phyloP scores from a whole-genome alignment of 1,140 invertebrate species.

The Achroia grisella region DNA sequence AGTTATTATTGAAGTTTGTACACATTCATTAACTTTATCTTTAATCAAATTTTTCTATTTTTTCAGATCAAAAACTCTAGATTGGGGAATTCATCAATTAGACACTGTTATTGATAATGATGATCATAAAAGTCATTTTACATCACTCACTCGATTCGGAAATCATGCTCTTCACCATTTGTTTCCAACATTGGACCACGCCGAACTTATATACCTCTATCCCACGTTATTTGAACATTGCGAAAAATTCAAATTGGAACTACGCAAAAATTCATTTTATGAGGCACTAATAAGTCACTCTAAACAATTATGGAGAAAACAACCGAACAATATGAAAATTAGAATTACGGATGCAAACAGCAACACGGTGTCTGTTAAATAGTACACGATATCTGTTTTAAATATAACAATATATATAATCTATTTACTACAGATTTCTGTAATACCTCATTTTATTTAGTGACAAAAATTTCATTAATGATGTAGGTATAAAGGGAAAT shows the following conservation, averaged over 20 bases:
- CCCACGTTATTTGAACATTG: slow-evolving; percentile 53
- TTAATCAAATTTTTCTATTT: too few species aligned
- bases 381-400: too few species aligned
- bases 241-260: slow-evolving; percentile 44
- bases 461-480: too few species aligned
- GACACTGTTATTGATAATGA: slow-evolving; percentile 83
- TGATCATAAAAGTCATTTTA: slow-evolving; percentile 73
- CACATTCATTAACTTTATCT: too few species aligned
- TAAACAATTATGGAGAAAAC: slow-evolving; percentile 49
- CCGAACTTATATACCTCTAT: slow-evolving; percentile 72
- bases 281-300: slow-evolving; percentile 40
- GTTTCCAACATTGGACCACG: slow-evolving; percentile 87
- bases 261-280: slow-evolving; percentile 41
- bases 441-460: too few species aligned
- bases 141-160: slow-evolving; percentile 83
- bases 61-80: slow-evolving; percentile 66
- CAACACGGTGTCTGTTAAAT: too few species aligned
- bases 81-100: slow-evolving; percentile 88
- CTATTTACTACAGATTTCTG: too few species aligned
- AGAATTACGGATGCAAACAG: too few species aligned
- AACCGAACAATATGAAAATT: slow-evolving; percentile 34
- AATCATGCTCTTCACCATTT: slow-evolving; percentile 87
- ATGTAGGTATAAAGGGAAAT: too few species aligned
- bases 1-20: too few species aligned
- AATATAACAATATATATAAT: too few species aligned